Conservation (phyloP, 2,888 invertebrate species). For the Heliconius erato region DNA sequence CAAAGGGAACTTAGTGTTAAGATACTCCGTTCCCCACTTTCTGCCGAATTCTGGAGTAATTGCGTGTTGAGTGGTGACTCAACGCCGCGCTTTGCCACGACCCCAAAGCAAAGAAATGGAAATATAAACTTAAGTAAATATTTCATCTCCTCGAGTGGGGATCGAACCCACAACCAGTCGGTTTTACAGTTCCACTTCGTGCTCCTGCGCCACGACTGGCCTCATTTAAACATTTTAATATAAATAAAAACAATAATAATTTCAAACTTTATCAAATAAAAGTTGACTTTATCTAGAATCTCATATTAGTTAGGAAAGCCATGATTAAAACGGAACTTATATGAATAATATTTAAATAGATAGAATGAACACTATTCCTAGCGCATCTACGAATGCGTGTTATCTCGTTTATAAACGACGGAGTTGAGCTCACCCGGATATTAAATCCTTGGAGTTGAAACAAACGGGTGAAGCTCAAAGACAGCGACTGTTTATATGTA, state of each 20-base stretch:
- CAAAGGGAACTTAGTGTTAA: background rate
- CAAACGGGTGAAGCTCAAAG: slow-evolving; percentile 54
- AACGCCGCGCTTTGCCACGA: too few species aligned
- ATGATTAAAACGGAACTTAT: background rate
- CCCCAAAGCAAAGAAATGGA: too few species aligned
- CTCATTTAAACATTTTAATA: too few species aligned
- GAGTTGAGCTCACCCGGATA: slow-evolving; percentile 62
- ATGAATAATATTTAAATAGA: slow-evolving; percentile 10
- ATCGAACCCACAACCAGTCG: too few species aligned
- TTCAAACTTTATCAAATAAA: too few species aligned
- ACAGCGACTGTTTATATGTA: slow-evolving; percentile 29
- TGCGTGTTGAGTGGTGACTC: too few species aligned
- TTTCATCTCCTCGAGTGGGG: too few species aligned
- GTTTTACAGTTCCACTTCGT: too few species aligned
- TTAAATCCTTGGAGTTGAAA: slow-evolving; percentile 69
- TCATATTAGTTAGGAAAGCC: background rate
- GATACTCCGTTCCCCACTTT: background rate
- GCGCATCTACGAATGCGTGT: slow-evolving; percentile 22
- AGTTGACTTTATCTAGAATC: background rate
- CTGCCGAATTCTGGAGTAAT: too few species aligned
- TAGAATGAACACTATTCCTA: slow-evolving; percentile 15
- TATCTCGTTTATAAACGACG: slow-evolving; percentile 59
- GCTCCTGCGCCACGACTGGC: too few species aligned
- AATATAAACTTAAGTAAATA: too few species aligned
- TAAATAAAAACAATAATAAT: too few species aligned